Percentiles rank a stretch among this genome's conserved stretches.
phyloP scores from a whole-genome alignment of 2,888 invertebrate genomes.

The Thereva nobilitata region DNA sequence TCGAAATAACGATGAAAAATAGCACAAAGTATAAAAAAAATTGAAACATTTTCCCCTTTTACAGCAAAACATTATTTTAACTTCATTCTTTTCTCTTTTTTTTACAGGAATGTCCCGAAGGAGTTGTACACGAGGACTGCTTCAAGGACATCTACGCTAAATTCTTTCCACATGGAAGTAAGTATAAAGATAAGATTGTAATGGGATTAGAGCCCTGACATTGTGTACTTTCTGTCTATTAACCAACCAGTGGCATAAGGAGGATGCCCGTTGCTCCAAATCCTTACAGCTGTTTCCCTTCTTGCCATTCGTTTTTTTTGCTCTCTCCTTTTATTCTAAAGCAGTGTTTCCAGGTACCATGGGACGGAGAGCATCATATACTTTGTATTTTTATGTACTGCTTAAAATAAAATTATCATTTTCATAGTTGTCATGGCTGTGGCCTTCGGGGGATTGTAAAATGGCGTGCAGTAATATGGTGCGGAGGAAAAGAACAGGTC shows the following conservation, averaged over 20 bases:
- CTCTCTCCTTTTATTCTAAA: too few relatives aligned
- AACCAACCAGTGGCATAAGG: too few relatives aligned
- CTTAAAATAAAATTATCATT: slow-evolving; percentile 2
- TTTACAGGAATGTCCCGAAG: slow-evolving; percentile 95
- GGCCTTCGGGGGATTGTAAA: neutral
- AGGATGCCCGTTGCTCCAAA: too few relatives aligned
- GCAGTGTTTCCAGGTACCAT: neutral
- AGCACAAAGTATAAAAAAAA: too few relatives aligned
- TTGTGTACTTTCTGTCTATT: too few relatives aligned
- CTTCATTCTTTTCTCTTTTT: slow-evolving; percentile 43
- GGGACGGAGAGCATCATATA: neutral
- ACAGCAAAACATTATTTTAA: too few relatives aligned
- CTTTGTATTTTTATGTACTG: neutral
- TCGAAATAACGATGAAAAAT: too few relatives aligned
- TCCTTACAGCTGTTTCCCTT: too few relatives aligned
- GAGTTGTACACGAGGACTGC: slow-evolving; percentile 94
- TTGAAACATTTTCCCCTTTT: too few relatives aligned
- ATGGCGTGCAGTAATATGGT: neutral
- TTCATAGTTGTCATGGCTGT: neutral
- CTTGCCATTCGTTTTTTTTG: too few relatives aligned
- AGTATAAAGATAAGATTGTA: slow-evolving; percentile 59
- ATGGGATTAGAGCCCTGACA: too few relatives aligned
- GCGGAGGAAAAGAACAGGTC: too few relatives aligned
- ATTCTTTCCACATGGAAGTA: slow-evolving; percentile 98
- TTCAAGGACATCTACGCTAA: slow-evolving; percentile 98